phyloP scores from a whole-genome alignment of 2,113 vertebrate genomes.

The Lagopus muta region DNA sequence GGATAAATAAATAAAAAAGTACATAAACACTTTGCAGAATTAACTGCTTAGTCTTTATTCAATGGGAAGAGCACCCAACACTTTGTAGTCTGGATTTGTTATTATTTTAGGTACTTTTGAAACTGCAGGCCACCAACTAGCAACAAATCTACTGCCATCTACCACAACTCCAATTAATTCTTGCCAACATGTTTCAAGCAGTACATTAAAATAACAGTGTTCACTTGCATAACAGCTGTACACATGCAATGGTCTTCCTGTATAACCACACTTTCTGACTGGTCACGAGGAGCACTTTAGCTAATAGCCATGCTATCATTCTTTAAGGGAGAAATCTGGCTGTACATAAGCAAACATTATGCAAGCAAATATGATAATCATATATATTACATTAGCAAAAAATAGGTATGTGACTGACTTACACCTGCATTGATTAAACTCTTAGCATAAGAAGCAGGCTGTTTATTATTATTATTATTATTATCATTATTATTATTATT shows the following conservation, averaged over 20 bases:
- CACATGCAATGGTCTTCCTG: background rate
- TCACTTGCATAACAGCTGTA: background rate
- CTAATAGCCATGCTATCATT: background rate
- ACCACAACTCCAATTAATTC: constrained; percentile 35
- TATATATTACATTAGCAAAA: background rate
- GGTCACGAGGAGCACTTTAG: background rate
- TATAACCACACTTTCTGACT: background rate
- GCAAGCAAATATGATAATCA: background rate
- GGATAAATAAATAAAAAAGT: constrained; percentile 11
- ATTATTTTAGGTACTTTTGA: constrained; percentile 14
- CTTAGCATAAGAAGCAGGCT: background rate
- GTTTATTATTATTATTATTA: background rate
- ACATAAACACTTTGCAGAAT: background rate
- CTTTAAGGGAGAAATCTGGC: background rate
- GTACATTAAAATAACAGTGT: background rate
- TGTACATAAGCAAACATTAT: background rate
- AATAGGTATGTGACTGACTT: background rate
- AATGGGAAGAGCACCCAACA: background rate
- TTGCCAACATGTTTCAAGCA: background rate
- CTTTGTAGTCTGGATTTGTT: background rate
- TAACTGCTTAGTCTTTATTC: background rate
- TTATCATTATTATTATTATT: background rate
- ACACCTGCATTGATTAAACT: background rate
- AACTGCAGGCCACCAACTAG: background rate
- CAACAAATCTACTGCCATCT: constrained; percentile 20